Conservation (phyloP, 2,888 invertebrate genomes). For the Sminthurides aquaticus region DNA sequence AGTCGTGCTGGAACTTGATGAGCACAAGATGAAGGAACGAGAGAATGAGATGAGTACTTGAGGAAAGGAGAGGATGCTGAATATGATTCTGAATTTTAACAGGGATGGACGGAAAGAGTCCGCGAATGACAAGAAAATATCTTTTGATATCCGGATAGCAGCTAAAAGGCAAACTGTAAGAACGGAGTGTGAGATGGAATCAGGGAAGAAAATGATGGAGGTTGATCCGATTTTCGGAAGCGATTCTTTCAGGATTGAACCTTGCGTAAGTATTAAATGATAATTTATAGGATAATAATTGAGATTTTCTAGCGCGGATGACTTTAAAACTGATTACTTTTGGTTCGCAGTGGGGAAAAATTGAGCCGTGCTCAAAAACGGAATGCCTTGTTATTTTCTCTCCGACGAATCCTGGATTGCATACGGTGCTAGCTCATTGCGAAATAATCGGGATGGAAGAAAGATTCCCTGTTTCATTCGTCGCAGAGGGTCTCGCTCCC, state of each 20-base stretch:
- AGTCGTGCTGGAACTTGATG: too few relatives aligned
- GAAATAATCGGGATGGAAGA: constrained; percentile 30
- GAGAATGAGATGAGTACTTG: too few relatives aligned
- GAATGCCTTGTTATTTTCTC: constrained; percentile 29
- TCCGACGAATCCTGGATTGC: constrained; percentile 19
- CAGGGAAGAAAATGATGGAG: neutral
- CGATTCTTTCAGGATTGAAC: constrained; percentile 15
- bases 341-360: constrained; percentile 27
- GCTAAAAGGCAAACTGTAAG: neutral
- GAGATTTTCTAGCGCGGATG: neutral
- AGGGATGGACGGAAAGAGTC: too few relatives aligned
- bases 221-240: constrained; percentile 9
- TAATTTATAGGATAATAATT: neutral
- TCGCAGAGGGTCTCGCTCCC: constrained; percentile 35
- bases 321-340: neutral
- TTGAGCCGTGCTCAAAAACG: constrained; percentile 28
- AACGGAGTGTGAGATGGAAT: constrained; percentile 4
- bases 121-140: too few relatives aligned
- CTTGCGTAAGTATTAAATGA: constrained; percentile 5
- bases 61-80: too few relatives aligned
- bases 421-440: constrained; percentile 24
- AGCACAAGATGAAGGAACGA: too few relatives aligned
- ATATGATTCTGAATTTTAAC: too few relatives aligned
- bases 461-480: constrained; percentile 24
- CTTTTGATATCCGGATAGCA: neutral